Percentiles rank a stretch among this genome's conserved stretches.
Conservation (phyloP, 2,113 vertebrate species). For the Hypocryptadius cinnamomeus region DNA sequence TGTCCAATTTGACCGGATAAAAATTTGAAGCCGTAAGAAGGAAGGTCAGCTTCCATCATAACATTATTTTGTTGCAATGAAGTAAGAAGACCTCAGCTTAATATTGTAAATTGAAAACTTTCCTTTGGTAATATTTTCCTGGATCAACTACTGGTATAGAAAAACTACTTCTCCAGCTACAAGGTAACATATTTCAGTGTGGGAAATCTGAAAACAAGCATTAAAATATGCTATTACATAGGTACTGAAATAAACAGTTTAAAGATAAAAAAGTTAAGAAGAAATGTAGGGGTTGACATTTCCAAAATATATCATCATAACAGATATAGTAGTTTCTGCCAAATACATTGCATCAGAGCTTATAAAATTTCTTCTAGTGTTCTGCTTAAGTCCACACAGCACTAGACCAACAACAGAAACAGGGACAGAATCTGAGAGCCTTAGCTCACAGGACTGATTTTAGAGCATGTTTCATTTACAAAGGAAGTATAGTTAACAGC, state of each 20-base stretch:
- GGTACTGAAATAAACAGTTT: neutral
- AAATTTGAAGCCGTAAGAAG: neutral
- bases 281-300: neutral
- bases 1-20: neutral
- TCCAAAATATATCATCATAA: neutral
- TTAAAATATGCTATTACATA: neutral
- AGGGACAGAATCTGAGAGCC: neutral
- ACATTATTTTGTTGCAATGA: neutral
- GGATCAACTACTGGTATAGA: neutral
- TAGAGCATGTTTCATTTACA: neutral
- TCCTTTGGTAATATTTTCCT: neutral
- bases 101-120: neutral
- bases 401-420: neutral
- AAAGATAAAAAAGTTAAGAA: neutral
- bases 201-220: neutral
- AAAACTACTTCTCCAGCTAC: neutral
- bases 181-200: neutral
- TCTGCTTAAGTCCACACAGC: fast-evolving
- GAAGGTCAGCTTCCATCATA: neutral
- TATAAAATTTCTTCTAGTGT: neutral
- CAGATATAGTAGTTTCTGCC: neutral
- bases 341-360: neutral
- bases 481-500: neutral
- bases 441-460: neutral
- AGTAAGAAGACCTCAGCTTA: neutral